A percentile compares a stretch with the other conserved stretches of the same genome.
phyloP scores from a whole-genome alignment of 2,797 vertebrate genomes.

The Sebastes kiyomatsui region DNA sequence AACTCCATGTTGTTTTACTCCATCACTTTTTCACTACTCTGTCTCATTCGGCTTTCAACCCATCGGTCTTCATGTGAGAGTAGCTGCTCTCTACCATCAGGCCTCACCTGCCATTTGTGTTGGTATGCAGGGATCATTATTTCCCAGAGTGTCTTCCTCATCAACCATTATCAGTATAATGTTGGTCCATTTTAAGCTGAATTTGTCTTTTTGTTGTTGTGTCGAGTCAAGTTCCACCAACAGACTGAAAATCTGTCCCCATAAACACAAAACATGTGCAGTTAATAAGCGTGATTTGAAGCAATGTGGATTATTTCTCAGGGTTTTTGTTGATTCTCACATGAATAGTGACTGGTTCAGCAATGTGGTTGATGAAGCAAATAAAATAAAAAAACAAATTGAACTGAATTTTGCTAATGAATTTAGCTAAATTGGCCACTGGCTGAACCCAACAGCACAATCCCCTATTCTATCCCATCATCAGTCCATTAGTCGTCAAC shows the following conservation, averaged over 20 bases:
- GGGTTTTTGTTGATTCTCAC: background rate
- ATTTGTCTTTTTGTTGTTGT: background rate
- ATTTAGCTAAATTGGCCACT: background rate
- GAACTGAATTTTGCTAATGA: background rate
- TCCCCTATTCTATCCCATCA: background rate
- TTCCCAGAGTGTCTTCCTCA: background rate
- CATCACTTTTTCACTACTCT: background rate
- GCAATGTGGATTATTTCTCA: background rate
- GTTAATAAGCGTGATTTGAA: background rate
- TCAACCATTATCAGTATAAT: background rate
- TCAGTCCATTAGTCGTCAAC: background rate
- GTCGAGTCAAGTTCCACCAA: background rate
- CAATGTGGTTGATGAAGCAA: background rate
- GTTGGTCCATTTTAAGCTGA: background rate
- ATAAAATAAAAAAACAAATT: background rate
- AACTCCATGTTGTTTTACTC: conserved; percentile 6
- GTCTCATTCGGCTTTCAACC: background rate
- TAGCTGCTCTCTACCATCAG: background rate
- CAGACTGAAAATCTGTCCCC: background rate
- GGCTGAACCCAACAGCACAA: background rate
- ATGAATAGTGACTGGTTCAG: background rate
- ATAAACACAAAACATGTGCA: background rate
- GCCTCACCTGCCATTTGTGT: background rate
- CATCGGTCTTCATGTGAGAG: background rate
- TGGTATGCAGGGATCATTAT: background rate